These are phyloP conservation scores for Bimastos eiseni DNA, from an alignment of 2,888 invertebrate species.

Conservation along the genomic window DNA sequence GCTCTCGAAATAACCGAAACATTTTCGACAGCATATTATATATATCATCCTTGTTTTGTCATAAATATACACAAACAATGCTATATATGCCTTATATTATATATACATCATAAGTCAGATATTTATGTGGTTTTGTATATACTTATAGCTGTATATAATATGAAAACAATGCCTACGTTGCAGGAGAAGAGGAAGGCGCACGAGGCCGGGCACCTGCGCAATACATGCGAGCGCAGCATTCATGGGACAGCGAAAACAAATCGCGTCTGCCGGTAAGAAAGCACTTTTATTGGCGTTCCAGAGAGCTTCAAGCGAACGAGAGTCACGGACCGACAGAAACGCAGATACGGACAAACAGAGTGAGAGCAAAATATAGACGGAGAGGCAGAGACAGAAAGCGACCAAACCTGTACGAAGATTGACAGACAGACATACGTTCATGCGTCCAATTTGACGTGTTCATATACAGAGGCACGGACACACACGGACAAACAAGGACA, in stretches of 20 bases:
- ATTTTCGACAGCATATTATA: conserved; percentile 4
- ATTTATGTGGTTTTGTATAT: background rate
- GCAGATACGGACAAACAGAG: background rate
- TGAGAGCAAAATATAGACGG: too few relatives aligned
- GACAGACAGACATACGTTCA: too few relatives aligned
- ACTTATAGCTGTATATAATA: background rate
- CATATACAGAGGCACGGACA: background rate
- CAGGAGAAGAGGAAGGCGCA: background rate
- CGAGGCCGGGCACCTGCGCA: background rate
- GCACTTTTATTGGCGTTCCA: background rate
- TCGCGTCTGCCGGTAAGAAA: conserved; percentile 13
- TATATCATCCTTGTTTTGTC: background rate
- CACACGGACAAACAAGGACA: background rate
- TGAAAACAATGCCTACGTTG: background rate
- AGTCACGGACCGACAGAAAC: background rate
- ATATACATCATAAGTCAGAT: background rate
- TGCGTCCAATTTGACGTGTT: too few relatives aligned
- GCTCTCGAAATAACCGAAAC: conserved; percentile 13
- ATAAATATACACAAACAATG: background rate
- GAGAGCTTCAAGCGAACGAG: background rate
- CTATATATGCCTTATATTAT: background rate
- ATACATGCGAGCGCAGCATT: conserved; percentile 5
- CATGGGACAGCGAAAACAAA: conserved; percentile 13
- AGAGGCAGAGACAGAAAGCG: too few relatives aligned
- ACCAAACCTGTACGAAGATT: background rate